phyloP scores from a whole-genome alignment of 2,888 invertebrate genomes.

The Brenthis ino region DNA sequence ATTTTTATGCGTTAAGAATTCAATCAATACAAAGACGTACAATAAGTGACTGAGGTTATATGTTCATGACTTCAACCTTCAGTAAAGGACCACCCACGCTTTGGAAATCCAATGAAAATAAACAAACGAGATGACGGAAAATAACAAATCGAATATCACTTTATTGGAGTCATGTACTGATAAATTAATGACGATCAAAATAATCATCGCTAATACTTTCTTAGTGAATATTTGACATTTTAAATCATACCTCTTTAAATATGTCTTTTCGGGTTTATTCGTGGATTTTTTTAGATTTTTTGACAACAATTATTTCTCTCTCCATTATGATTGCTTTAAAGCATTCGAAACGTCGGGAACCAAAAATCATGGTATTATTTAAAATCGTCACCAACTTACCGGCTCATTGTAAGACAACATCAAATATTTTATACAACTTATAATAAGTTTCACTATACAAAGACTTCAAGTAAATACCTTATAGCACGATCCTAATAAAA shows the following conservation, averaged over 20 bases:
- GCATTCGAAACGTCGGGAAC: too few species aligned
- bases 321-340: too few species aligned
- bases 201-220: background rate
- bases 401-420: conserved; percentile 10
- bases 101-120: conserved; percentile 41
- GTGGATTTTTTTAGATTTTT: too few species aligned
- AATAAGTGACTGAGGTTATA: conserved; percentile 21
- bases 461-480: background rate
- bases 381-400: conserved; percentile 27
- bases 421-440: background rate
- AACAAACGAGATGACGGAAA: conserved; percentile 46
- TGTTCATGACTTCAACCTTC: conserved; percentile 40
- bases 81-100: conserved; percentile 40
- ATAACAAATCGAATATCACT: conserved; percentile 32
- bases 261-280: too few species aligned
- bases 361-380: too few species aligned
- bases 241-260: too few species aligned
- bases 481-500: conserved; percentile 13
- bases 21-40: background rate
- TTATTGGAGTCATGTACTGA: conserved; percentile 32
- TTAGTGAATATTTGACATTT: too few species aligned
- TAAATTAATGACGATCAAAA: background rate
- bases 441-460: background rate
- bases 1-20: conserved; percentile 7
- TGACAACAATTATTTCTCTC: too few species aligned